Percentiles rank a stretch among this genome's conserved stretches.
Conservation (phyloP, 2,113 vertebrate genomes). For the Sclerurus mexicanus region DNA sequence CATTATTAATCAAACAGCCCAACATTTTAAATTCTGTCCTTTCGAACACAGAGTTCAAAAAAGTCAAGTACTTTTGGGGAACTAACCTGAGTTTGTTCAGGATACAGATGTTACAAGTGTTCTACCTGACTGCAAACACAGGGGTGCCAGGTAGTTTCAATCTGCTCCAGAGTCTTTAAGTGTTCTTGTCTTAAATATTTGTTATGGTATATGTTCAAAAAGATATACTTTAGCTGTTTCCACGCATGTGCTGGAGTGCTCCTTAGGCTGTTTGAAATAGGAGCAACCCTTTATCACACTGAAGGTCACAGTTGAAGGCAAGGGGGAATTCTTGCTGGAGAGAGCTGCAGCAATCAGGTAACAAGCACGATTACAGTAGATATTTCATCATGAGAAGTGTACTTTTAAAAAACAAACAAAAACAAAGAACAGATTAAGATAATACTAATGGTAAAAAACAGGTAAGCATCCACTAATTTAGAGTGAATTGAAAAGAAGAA, state of each 20-base stretch:
- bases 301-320: background rate
- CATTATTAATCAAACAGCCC: background rate
- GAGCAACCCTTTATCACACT: background rate
- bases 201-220: background rate
- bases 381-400: background rate
- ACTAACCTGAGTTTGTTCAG: background rate
- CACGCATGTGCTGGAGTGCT: background rate
- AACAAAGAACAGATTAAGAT: background rate
- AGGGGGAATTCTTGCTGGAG: background rate
- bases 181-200: background rate
- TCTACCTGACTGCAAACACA: background rate
- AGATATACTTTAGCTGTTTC: background rate
- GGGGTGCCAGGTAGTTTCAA: background rate
- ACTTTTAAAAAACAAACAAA: background rate
- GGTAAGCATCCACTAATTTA: background rate
- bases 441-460: background rate
- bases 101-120: background rate
- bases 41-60: background rate
- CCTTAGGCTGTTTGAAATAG: background rate
- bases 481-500: background rate
- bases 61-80: background rate
- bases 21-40: background rate
- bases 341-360: background rate
- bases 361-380: background rate
- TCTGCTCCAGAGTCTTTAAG: background rate